Evolutionary conservation across 2,113 vertebrate genomes (phyloP), one percentile per base, ranked within the genome.

Genomic region (Polyodon spathula): DNA sequence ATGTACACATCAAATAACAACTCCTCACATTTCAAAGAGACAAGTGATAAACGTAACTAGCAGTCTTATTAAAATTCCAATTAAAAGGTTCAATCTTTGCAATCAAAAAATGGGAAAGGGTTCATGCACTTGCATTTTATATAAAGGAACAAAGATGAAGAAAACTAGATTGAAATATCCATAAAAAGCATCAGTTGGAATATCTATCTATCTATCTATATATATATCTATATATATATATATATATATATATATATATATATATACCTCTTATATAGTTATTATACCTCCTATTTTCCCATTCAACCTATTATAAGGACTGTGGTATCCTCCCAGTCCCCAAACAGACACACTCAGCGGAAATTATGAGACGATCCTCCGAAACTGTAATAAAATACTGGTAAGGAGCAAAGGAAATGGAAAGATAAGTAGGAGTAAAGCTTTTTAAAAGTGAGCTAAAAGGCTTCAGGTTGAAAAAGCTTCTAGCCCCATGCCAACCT

Each of bases 341-440:
- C 9, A n/a, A 6, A 2, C 4, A 17, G 4, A 3, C 6, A 11
- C 52, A 48, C 38, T 16, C 2, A 4, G 6, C 6, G 8, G n/a
- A 50, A 14, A n/a, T 12, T 50, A 12, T 14, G 7, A 15, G 42
- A 17, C 37, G 48, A 46, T 54, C 40, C 27, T 27, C 38, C 14
- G 60, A 65, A 67, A 68, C 46, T 62, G 68, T 61, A 68, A 64
- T 73, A 0, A 62, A 54, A 64, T 43, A 73, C n/a, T n/a, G n/a
- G n/a, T n/a, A 73, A 66, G 66, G 67, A 64, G 70, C 78, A 72
- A 75, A 72, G 27, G 27, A 27, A 67, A 79, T 73, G 77, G 72
- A 74, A 67, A 37, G 63, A 42, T 5, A 10, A 78, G 40, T 39
- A 53, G 12, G 48, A 50, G 48, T 50, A n/a, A 50, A 50, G 48